These are phyloP conservation scores for Capitulum mitella DNA, from an alignment of 2,888 invertebrate genomes.

Conservation along the genomic window DNA sequence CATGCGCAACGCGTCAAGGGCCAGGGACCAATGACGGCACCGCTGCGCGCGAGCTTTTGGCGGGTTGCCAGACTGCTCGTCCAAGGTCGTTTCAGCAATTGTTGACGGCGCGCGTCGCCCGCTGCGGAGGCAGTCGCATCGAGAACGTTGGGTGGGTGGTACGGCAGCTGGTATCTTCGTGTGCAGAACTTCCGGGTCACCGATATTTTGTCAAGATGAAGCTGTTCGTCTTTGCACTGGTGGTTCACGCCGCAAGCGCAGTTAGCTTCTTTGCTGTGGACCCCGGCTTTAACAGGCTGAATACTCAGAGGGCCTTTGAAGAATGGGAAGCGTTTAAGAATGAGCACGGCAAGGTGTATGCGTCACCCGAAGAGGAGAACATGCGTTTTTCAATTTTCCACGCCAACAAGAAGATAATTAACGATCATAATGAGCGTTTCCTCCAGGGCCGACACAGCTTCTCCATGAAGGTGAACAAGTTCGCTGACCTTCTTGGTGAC, in stretches of 20 bases:
- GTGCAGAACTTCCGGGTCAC: too few species aligned
- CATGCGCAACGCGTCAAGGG: too few species aligned
- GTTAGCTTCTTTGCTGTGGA: neutral
- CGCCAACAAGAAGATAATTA: conserved; percentile 76
- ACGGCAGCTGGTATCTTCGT: neutral
- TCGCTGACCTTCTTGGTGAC: conserved; percentile 74
- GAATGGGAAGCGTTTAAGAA: conserved; percentile 36
- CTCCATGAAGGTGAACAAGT: conserved; percentile 54
- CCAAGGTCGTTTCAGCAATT: neutral
- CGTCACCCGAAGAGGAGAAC: conserved; percentile 64
- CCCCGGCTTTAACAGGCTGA: neutral
- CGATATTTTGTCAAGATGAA: too few species aligned
- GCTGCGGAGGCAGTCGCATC: neutral
- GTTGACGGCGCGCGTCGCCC: neutral
- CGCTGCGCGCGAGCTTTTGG: too few species aligned
- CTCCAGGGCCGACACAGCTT: conserved; percentile 38
- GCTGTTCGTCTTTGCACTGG: neutral
- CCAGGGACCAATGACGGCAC: too few species aligned
- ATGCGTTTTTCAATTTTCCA: conserved; percentile 81
- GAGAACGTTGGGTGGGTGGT: neutral
- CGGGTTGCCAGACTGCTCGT: neutral
- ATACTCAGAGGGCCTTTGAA: neutral
- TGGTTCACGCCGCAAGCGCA: neutral
- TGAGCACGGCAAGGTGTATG: conserved; percentile 53
- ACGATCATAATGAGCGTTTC: conserved; percentile 60